Base-by-base conservation (phyloP, 1,140 invertebrate species). In the Drosophila lowei region DNA sequence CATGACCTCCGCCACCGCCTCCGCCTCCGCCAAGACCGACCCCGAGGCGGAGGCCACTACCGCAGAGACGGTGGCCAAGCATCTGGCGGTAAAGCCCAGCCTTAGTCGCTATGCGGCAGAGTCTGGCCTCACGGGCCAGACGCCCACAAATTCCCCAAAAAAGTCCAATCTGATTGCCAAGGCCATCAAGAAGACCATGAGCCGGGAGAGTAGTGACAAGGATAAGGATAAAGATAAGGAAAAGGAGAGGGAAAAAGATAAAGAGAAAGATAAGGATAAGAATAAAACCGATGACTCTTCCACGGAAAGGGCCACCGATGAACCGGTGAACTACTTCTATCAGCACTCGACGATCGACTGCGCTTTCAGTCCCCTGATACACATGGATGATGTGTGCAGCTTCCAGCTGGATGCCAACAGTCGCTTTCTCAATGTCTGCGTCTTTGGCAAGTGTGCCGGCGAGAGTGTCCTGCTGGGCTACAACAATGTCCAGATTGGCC, bases 391-490 rank as follows among this genome's bases (percentile, higher is more conserved):
- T 78, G 93, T 95, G 57, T 95, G 95, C 68, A 93, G 93, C 55
- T 98, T 94, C 92, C 94, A 92, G 92, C 94, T 92, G 91, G 95
- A 92, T 93, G 94, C 90, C 89, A 95, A 91, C 75, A 94, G 93
- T 81, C 95, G 94, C 60, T 98, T 95, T 91, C 92, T 98, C 42
- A 98, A 97, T 91, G 92, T 98, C 1, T 96, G 96, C 66, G 94
- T 97, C 0, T 97, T 96, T n/a, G 90, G 93, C 8, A 93, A 93
- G 49, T 92, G 81, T 28, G 93, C 93, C 8, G 92, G 92, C 41
- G 93, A 94, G 6, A 94, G 95, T 64, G 92, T 94, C 23, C 90
- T 97, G 44, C 84, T 97, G 52, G 96, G 96, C 28, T 96, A 97
- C 90, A 93, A 97, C 25, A 97, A 96, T 89, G 94, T 97, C 66